Percentiles rank a stretch among this genome's conserved stretches.
phyloP scores from a whole-genome alignment of 2,113 vertebrate genomes.

The Chionomys nivalis region DNA sequence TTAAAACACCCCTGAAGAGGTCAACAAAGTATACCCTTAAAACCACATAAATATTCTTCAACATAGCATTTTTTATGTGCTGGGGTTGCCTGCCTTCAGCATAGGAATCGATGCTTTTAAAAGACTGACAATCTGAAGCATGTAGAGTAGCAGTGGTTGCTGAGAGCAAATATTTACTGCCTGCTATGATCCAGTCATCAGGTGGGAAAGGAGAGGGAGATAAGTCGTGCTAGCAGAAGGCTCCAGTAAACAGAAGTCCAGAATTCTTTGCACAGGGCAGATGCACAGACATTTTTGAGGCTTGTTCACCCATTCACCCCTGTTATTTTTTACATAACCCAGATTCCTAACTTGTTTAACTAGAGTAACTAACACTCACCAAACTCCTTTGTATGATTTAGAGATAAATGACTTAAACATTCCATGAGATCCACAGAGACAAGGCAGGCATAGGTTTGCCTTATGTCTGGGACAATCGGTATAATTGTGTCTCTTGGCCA shows the following conservation, averaged over 20 bases:
- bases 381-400: background rate
- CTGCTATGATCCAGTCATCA: background rate
- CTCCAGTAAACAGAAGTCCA: background rate
- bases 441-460: background rate
- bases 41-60: conserved; percentile 48
- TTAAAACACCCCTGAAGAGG: background rate
- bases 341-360: background rate
- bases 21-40: conserved; percentile 36
- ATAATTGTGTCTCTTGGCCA: background rate
- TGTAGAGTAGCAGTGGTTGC: background rate
- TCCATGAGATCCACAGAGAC: background rate
- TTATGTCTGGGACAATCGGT: background rate
- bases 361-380: fast-evolving
- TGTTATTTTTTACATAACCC: background rate
- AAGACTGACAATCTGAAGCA: conserved; percentile 32
- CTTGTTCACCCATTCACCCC: background rate
- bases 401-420: background rate
- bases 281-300: fast-evolving
- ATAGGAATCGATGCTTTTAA: conserved; percentile 47
- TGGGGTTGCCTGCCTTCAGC: background rate
- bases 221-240: background rate
- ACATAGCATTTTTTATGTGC: conserved; percentile 33
- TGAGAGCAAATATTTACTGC: background rate
- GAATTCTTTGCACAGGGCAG: background rate
- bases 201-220: background rate